These are phyloP conservation scores for Drosophila lutescens DNA, from an alignment of 2,888 invertebrate genomes.

Conservation along the genomic window DNA sequence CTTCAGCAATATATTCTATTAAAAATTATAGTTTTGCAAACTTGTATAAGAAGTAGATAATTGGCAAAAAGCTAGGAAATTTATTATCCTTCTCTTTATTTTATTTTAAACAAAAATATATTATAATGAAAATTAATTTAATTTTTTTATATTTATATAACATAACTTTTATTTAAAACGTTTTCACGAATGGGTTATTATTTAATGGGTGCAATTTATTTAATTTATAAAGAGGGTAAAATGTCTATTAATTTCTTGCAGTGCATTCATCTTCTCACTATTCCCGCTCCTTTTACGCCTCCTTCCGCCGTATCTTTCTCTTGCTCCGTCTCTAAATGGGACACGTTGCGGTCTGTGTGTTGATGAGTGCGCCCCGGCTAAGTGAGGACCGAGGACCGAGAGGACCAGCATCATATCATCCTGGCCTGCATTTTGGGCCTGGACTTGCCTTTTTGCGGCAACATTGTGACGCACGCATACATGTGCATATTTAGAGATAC, in stretches of 20 bases:
- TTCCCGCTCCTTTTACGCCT: slow-evolving; percentile 19
- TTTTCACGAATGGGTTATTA: too few species aligned
- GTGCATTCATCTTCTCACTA: slow-evolving; percentile 59
- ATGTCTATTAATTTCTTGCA: not conserved
- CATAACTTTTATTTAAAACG: too few species aligned
- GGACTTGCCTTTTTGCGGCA: slow-evolving; percentile 67
- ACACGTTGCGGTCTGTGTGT: slow-evolving; percentile 78
- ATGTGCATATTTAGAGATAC: slow-evolving; percentile 76
- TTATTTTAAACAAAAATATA: too few species aligned
- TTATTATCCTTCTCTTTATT: too few species aligned
- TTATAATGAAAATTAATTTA: too few species aligned
- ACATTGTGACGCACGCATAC: slow-evolving; percentile 35
- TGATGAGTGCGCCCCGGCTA: slow-evolving; percentile 64
- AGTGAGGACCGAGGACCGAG: slow-evolving; percentile 62
- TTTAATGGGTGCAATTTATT: too few species aligned
- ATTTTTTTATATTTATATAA: too few species aligned
- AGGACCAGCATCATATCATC: slow-evolving; percentile 61
- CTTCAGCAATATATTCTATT: too few species aligned
- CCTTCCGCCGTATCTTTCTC: slow-evolving; percentile 35
- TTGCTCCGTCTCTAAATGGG: slow-evolving; percentile 69
- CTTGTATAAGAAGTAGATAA: too few species aligned
- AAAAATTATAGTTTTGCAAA: too few species aligned
- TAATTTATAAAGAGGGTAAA: too few species aligned
- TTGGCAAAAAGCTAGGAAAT: too few species aligned
- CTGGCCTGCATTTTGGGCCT: slow-evolving; percentile 69